These are phyloP conservation scores for Petrophora chlorosata DNA, from an alignment of 2,888 invertebrate genomes.

Conservation along the genomic window DNA sequence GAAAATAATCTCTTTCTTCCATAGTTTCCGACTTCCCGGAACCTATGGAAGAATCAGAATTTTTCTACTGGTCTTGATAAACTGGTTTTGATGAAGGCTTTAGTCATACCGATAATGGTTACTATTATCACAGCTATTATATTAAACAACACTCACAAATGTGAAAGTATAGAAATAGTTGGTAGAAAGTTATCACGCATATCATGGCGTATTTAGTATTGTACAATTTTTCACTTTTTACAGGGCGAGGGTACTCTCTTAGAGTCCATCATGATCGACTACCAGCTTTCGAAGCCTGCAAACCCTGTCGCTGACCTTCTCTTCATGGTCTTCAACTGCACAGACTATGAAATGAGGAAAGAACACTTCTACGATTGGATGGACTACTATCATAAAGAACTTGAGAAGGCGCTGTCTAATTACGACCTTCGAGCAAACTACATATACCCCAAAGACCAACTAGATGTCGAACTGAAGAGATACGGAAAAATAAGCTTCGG, in stretches of 20 bases:
- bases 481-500: constrained; percentile 36
- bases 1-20: too few species aligned
- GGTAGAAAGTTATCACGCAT: too few species aligned
- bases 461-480: constrained; percentile 43
- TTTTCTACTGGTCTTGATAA: too few species aligned
- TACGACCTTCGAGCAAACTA: constrained; percentile 39
- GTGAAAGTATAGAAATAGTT: too few species aligned
- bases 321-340: constrained; percentile 46
- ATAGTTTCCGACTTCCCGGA: too few species aligned
- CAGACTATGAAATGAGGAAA: constrained; percentile 40
- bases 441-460: constrained; percentile 42
- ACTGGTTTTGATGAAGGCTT: too few species aligned
- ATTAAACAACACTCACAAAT: too few species aligned
- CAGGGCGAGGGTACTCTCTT: constrained; percentile 38
- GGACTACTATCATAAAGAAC: constrained; percentile 41
- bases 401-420: constrained; percentile 39
- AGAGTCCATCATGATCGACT: constrained; percentile 47
- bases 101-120: too few species aligned
- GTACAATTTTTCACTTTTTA: constrained; percentile 6
- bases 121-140: too few species aligned
- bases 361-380: constrained; percentile 44
- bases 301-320: constrained; percentile 43
- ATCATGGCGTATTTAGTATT: not conserved
- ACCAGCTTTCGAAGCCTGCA: constrained; percentile 40
- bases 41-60: too few species aligned